A percentile compares a stretch with the other conserved stretches of the same genome.
Conservation (phyloP, 2,888 invertebrate species). For the Rhagium mordax region DNA sequence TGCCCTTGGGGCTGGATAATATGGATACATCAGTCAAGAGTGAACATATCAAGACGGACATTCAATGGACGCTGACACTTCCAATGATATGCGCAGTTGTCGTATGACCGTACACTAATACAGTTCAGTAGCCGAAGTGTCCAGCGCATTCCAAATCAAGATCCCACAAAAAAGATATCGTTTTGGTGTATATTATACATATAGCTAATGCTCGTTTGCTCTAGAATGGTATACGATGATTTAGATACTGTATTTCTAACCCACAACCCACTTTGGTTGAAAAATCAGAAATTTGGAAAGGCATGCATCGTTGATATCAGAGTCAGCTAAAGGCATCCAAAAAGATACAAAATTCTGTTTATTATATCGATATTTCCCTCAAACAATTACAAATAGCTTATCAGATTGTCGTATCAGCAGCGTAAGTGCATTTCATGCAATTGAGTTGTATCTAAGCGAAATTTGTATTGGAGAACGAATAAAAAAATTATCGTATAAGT, state of each 20-base stretch:
- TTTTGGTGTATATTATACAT: background rate
- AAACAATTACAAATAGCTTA: too few species aligned
- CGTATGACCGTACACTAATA: slow-evolving; percentile 54
- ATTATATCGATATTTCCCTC: too few species aligned
- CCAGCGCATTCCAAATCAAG: slow-evolving; percentile 43
- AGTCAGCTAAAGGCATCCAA: too few species aligned
- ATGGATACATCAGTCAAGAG: slow-evolving; percentile 70
- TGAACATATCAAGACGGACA: slow-evolving; percentile 69
- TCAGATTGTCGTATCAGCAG: background rate
- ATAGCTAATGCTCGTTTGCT: background rate
- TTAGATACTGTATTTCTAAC: background rate
- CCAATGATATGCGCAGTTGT: slow-evolving; percentile 68
- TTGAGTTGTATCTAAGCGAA: background rate
- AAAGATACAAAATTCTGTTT: too few species aligned
- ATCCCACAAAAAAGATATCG: slow-evolving; percentile 30
- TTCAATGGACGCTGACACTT: slow-evolving; percentile 68
- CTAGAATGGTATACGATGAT: background rate
- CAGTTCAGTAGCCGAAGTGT: slow-evolving; percentile 58
- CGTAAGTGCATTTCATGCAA: background rate
- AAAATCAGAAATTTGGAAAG: too few species aligned
- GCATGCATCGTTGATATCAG: too few species aligned
- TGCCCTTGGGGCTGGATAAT: slow-evolving; percentile 69
- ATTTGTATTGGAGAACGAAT: background rate
- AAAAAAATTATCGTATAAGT: background rate
- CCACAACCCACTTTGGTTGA: too few species aligned